phyloP scores from a whole-genome alignment of 2,797 vertebrate genomes.

The Cichlasoma orientale region DNA sequence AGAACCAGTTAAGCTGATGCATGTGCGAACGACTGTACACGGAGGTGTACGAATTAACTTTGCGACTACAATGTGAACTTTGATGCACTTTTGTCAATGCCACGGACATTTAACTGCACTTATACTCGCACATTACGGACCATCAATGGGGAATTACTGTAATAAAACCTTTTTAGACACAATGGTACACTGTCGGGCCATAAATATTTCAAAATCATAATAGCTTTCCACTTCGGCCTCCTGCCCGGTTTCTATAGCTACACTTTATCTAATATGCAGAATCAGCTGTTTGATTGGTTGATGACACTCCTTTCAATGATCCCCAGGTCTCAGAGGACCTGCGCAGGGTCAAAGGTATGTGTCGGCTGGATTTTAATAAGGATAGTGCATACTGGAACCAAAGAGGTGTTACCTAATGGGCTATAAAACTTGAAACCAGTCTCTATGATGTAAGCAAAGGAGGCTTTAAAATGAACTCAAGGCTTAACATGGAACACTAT shows the following conservation, averaged over 20 bases:
- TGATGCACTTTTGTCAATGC: not conserved
- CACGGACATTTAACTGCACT: not conserved
- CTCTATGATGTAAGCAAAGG: slow-evolving; percentile 24
- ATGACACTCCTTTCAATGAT: slow-evolving; percentile 47
- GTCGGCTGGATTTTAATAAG: slow-evolving; percentile 60
- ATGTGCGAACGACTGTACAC: slow-evolving; percentile 42
- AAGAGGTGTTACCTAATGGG: slow-evolving; percentile 56
- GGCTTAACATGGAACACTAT: not conserved
- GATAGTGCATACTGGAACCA: slow-evolving; percentile 42
- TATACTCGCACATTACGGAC: not conserved
- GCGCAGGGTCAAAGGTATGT: slow-evolving; percentile 55
- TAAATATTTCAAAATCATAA: slow-evolving; percentile 47
- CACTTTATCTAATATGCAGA: slow-evolving; percentile 32
- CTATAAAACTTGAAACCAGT: slow-evolving; percentile 62
- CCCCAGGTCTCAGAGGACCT: slow-evolving; percentile 30
- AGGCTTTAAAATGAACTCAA: not conserved
- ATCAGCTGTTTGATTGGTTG: slow-evolving; percentile 48
- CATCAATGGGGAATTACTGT: not conserved
- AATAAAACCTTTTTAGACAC: slow-evolving; percentile 25
- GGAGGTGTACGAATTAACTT: slow-evolving; percentile 40
- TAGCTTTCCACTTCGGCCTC: slow-evolving; percentile 25
- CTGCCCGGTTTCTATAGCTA: slow-evolving; percentile 6
- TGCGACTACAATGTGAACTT: slow-evolving; percentile 8
- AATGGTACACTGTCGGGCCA: slow-evolving; percentile 25
- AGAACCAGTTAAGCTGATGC: slow-evolving; percentile 71